Conservation (phyloP, 2,113 vertebrate genomes). For the Pseudonaja textilis region DNA sequence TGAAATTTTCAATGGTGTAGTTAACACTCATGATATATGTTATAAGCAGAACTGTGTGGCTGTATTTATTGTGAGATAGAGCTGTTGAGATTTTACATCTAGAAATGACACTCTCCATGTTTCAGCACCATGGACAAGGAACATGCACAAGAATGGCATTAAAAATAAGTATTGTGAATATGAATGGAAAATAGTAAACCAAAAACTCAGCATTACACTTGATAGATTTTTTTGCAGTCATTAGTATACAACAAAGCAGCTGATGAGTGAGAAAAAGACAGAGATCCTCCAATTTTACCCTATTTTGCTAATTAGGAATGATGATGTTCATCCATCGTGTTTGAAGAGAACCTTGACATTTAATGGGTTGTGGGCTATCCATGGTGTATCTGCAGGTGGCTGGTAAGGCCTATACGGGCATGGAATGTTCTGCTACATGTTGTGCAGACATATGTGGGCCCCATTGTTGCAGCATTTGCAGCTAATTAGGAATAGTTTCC, state of each 20-base stretch:
- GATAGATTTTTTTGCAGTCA: conserved; percentile 16
- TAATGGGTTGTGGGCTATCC: too few relatives aligned
- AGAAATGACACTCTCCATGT: background rate
- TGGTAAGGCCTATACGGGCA: too few relatives aligned
- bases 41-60: background rate
- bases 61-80: background rate
- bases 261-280: conserved; percentile 27
- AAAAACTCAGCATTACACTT: background rate
- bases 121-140: background rate
- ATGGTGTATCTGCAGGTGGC: too few relatives aligned
- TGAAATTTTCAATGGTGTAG: background rate
- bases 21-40: background rate
- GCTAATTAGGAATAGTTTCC: conserved; percentile 24
- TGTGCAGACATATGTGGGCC: too few relatives aligned
- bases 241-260: conserved; percentile 27
- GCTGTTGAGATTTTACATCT: background rate
- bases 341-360: too few relatives aligned
- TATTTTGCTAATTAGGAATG: conserved; percentile 15
- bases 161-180: fast-evolving
- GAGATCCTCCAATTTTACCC: conserved; percentile 36
- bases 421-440: too few relatives aligned
- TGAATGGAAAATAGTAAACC: fast-evolving
- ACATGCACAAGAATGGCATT: background rate
- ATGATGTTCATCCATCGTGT: too few relatives aligned
- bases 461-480: too few relatives aligned